Base-by-base conservation (phyloP, 2,888 invertebrate genomes). In the Drosophila anomelani region DNA sequence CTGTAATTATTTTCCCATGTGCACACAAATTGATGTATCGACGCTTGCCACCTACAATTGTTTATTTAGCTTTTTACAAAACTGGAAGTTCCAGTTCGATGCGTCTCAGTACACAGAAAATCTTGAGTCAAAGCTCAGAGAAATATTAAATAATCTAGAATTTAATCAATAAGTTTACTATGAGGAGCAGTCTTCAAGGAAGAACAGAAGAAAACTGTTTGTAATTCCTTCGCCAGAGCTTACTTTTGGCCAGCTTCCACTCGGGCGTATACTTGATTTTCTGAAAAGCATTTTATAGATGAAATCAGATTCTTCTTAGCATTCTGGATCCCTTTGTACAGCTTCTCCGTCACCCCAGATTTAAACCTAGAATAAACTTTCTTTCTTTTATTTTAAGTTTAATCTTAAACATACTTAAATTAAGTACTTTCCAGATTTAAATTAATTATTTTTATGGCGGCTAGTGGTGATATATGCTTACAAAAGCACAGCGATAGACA, bases 31-130 rank as follows among this genome's bases (percentile, higher is more conserved):
- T 20, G 23, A 58, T 29, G 38, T 26, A 38, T 51, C 23, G 15
- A 41, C 15, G n/a, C 4, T 49, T 83, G 70, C 58, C 46, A 71
- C 76, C 78, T 78, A 78, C 67, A 61, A 67, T 70, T 55, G 62
- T 86, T 80, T 80, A 80, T 88, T 83, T 74, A 15, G 17, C 17
- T 32, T 49, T 71, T 20, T 51, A 79, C 83, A 83, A 83, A 60
- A 62, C 73, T 61, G 60, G 44, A 73, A 58, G 76, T 54, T 67
- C 79, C 47, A 68, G 58, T 60, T 46, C 63, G 54, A 67, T 70
- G 69, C 66, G 26, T 72, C 56, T 54, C 61, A 69, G 56, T 57
- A 59, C 32, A 32, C 20, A 17, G 13, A 32, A 49, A 34, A 20
- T 36, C 20, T 51, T 51, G 9, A 34, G 20, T 32, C 32, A 32